These are phyloP conservation scores for Triplophysa rosa DNA, from an alignment of 2,113 vertebrate genomes.

Conservation along the genomic window DNA sequence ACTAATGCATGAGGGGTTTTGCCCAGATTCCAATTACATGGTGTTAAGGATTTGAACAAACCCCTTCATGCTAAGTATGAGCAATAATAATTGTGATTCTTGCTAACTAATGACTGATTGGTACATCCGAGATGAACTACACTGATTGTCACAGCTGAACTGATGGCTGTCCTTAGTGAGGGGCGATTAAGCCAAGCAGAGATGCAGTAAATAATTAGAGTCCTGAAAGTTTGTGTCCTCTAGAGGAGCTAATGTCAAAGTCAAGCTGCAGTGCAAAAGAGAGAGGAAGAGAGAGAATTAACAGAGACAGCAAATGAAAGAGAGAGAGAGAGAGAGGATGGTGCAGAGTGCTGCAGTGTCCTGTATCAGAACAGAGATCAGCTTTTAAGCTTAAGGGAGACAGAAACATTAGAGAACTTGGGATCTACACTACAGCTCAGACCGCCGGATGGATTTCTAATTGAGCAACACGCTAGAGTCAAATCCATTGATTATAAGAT, in stretches of 20 bases:
- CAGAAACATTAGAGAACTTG: neutral
- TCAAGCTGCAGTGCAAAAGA: constrained; percentile 39
- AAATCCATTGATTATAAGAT: too few species aligned
- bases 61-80: neutral
- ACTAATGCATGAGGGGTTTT: too few species aligned
- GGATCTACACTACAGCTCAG: neutral
- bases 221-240: constrained; percentile 46
- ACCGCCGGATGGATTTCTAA: neutral
- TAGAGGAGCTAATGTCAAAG: constrained; percentile 43
- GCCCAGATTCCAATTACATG: neutral
- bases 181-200: neutral
- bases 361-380: constrained; percentile 42
- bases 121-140: neutral
- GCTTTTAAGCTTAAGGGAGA: constrained; percentile 28
- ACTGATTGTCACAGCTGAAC: neutral
- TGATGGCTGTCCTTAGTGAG: neutral
- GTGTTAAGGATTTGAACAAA: neutral
- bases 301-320: constrained; percentile 20
- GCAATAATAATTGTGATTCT: neutral
- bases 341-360: constrained; percentile 54
- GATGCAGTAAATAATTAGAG: constrained; percentile 30
- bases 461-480: too few species aligned
- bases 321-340: constrained; percentile 22
- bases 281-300: constrained; percentile 33
- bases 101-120: neutral